A percentile compares a stretch with the other conserved stretches of the same genome.
Conservation (phyloP, 2,888 invertebrate genomes). For the Zygogramma bicolorata region DNA sequence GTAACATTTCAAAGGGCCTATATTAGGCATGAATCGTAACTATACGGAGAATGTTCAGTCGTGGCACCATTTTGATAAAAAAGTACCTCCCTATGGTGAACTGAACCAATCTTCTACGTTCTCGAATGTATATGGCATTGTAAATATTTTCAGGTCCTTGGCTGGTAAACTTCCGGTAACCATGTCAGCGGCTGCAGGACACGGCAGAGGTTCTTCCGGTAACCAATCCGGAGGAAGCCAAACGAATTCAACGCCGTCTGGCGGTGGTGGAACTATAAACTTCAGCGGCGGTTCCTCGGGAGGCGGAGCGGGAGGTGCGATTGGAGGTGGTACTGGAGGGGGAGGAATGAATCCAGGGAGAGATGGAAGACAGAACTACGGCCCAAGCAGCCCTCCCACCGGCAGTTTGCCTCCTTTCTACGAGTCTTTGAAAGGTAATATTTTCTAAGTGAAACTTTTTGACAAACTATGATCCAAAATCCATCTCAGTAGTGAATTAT, state of each 20-base stretch:
- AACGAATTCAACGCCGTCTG: slow-evolving; percentile 20
- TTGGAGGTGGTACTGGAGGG: slow-evolving; percentile 72
- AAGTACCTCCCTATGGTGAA: no score
- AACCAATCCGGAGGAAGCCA: slow-evolving; percentile 51
- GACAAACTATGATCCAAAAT: no score
- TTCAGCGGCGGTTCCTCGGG: slow-evolving; percentile 67
- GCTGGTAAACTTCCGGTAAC: slow-evolving; percentile 75
- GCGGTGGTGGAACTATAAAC: slow-evolving; percentile 44
- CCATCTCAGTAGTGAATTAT: no score
- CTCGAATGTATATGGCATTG: no score
- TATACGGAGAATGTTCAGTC: no score
- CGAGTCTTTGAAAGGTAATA: slow-evolving; percentile 80
- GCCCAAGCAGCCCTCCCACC: slow-evolving; percentile 89
- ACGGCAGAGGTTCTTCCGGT: slow-evolving; percentile 73
- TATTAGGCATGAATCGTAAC: no score
- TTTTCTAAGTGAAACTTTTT: neutral
- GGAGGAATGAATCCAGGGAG: slow-evolving; percentile 79
- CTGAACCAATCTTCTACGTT: no score
- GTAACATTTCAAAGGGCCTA: no score
- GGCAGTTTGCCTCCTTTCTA: slow-evolving; percentile 91
- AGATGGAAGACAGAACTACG: slow-evolving; percentile 87
- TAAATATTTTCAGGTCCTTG: slow-evolving; percentile 58
- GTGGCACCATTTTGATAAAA: no score
- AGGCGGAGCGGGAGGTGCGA: slow-evolving; percentile 72
- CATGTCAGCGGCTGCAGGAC: slow-evolving; percentile 82